Evolutionary conservation across 1,140 invertebrate species (phyloP).

Genomic region (Lysiphlebus fabarum): DNA sequence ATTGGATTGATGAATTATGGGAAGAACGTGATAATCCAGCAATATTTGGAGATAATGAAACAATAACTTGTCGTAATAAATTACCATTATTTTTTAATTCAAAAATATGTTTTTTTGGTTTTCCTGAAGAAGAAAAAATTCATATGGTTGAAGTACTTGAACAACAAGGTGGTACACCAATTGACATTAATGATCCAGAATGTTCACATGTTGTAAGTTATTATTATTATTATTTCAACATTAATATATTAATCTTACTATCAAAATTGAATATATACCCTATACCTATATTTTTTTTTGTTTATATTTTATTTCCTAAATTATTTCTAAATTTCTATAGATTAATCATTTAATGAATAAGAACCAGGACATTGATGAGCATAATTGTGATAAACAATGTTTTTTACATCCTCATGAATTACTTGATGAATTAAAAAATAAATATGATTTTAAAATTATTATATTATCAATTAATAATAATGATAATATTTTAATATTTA

Average conservation of each 20-base stretch:
- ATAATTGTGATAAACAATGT: too few species aligned
- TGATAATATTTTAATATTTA: too few species aligned
- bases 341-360: too few species aligned
- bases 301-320: too few species aligned
- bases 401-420: too few species aligned
- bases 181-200: slow-evolving; percentile 71
- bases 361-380: too few species aligned
- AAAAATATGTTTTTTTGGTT: slow-evolving; percentile 84
- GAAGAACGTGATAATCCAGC: slow-evolving; percentile 68
- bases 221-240: slow-evolving; percentile 16
- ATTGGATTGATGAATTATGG: slow-evolving; percentile 88
- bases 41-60: slow-evolving; percentile 60
- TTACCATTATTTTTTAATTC: slow-evolving; percentile 86
- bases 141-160: slow-evolving; percentile 88
- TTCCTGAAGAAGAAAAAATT: slow-evolving; percentile 79
- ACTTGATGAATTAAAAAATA: too few species aligned
- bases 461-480: too few species aligned
- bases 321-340: too few species aligned
- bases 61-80: slow-evolving; percentile 62
- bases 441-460: too few species aligned
- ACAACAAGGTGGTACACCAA: slow-evolving; percentile 78
- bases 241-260: neutral
- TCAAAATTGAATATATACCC: too few species aligned
- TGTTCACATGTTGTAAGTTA: slow-evolving; percentile 87
- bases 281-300: too few species aligned